phyloP scores from a whole-genome alignment of 2,113 vertebrate species.

The Vanacampus margaritifer region DNA sequence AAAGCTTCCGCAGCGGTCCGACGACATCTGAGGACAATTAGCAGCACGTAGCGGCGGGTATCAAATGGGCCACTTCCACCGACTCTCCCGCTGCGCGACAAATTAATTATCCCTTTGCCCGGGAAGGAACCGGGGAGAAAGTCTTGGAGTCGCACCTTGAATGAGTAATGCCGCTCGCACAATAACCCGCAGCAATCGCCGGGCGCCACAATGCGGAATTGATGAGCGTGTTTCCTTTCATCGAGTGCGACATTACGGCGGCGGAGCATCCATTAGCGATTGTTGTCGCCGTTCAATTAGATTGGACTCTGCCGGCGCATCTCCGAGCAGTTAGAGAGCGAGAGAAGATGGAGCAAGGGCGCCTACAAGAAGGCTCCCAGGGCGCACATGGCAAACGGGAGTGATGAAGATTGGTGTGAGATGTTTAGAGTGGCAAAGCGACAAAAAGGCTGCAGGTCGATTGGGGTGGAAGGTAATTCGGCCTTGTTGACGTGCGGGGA shows the following conservation, averaged over 20 bases:
- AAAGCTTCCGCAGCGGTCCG: slow-evolving; percentile 21
- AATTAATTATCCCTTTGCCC: slow-evolving; percentile 69
- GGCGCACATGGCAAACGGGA: slow-evolving; percentile 43
- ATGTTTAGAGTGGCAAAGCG: slow-evolving; percentile 48
- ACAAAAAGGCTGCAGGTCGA: slow-evolving; percentile 12
- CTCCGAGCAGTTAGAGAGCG: slow-evolving; percentile 60
- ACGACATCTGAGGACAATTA: slow-evolving; percentile 48
- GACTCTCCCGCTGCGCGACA: slow-evolving; percentile 61
- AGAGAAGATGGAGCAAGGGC: slow-evolving; percentile 56
- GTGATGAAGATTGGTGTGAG: slow-evolving; percentile 61
- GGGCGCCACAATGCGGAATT: slow-evolving; percentile 64
- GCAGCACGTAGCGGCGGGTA: slow-evolving; percentile 54
- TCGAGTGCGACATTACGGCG: slow-evolving; percentile 67
- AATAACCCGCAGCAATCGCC: slow-evolving; percentile 67
- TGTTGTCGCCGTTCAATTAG: slow-evolving; percentile 73
- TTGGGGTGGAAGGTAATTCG: background rate
- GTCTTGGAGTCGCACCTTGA: slow-evolving; percentile 59
- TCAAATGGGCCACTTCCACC: slow-evolving; percentile 59
- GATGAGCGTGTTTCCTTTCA: slow-evolving; percentile 72
- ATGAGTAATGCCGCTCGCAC: slow-evolving; percentile 69
- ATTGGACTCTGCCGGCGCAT: slow-evolving; percentile 54
- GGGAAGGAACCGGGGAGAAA: slow-evolving; percentile 52
- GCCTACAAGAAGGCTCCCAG: slow-evolving; percentile 48
- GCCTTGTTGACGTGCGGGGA: background rate
- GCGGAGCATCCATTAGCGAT: slow-evolving; percentile 71